Base-by-base conservation (phyloP, 2,797 vertebrate genomes). In the Manis javanica region DNA sequence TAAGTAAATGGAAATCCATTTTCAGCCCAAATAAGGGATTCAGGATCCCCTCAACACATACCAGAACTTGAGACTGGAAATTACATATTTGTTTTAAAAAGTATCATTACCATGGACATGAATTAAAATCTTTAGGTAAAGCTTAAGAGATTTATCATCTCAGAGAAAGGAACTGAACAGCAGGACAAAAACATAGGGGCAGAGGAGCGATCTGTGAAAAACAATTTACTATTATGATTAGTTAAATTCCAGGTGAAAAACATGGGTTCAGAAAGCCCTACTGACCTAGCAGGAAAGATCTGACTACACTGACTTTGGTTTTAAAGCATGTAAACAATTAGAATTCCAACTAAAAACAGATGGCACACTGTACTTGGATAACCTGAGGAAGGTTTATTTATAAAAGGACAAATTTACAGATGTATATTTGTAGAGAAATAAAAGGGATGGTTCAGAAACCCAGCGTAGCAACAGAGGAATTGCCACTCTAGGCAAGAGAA, bases 281-380 rank as follows among this genome's bases (percentile, higher is more conserved):
- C 9, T 42, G 15, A 87, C 19, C 3, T 68, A 69, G 21, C 9
- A 51, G n/a, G 46, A 88, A 85, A 87, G 39, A 46, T 69, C 7
- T 55, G 16, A 85, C 16, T 55, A 61, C 29, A 88, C 24, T n/a
- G 72, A 75, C 37, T 77, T 61, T 55, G 24, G 37, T 63, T 87
- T 15, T 66, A 31, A 34, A 37, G 42, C n/a, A 68, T 11, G 26
- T 53, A 57, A 68, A 46, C 53, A 69, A 13, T 14, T 87, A 90
- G 37, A 23, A 71, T 96, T 91, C 79, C 95, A 91, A 64, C 29
- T 68, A 83, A 94, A 92, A 87, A 77, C 69, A 87, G 46, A 74
- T 31, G 37, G 31, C 53, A 84, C 14, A 51, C 37, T 87, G 46
- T 84, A n/a, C 39, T 81, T 29, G 5, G 34, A 90, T 53, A 90